phyloP scores from a whole-genome alignment of 2,888 invertebrate species.

The Trisateles emortualis region DNA sequence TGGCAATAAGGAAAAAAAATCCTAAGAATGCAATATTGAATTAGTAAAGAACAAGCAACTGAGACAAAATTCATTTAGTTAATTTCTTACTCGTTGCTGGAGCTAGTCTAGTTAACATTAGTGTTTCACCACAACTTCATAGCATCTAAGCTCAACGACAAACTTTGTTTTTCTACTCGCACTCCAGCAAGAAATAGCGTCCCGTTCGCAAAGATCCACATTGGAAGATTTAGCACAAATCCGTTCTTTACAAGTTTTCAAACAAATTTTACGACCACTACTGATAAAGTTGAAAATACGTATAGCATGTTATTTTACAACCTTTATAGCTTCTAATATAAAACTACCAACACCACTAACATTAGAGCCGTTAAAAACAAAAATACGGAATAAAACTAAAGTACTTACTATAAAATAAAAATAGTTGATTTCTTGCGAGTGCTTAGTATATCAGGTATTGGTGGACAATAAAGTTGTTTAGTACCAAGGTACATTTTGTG shows the following conservation, averaged over 20 bases:
- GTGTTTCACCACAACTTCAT: background rate
- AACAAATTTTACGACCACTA: conserved; percentile 29
- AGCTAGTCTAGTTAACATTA: background rate
- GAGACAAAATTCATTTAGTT: background rate
- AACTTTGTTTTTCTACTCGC: background rate
- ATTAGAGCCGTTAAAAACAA: too few relatives aligned
- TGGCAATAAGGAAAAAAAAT: too few relatives aligned
- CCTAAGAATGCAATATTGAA: too few relatives aligned
- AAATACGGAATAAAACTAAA: too few relatives aligned
- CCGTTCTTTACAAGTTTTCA: conserved; percentile 24
- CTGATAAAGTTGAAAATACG: conserved; percentile 24
- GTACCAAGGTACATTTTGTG: too few relatives aligned
- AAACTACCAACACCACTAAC: background rate
- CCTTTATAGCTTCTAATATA: conserved; percentile 13
- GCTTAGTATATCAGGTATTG: too few relatives aligned
- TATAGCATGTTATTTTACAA: conserved; percentile 28
- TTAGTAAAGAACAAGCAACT: background rate
- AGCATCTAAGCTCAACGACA: background rate
- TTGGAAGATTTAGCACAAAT: conserved; percentile 29
- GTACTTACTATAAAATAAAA: too few relatives aligned
- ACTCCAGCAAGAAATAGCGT: background rate
- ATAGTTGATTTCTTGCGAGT: too few relatives aligned
- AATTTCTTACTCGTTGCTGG: background rate
- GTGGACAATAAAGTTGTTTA: too few relatives aligned
- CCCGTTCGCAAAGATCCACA: conserved; percentile 15